Base-by-base conservation (phyloP, 2,888 invertebrate species). In the Priocnemis perturbator region DNA sequence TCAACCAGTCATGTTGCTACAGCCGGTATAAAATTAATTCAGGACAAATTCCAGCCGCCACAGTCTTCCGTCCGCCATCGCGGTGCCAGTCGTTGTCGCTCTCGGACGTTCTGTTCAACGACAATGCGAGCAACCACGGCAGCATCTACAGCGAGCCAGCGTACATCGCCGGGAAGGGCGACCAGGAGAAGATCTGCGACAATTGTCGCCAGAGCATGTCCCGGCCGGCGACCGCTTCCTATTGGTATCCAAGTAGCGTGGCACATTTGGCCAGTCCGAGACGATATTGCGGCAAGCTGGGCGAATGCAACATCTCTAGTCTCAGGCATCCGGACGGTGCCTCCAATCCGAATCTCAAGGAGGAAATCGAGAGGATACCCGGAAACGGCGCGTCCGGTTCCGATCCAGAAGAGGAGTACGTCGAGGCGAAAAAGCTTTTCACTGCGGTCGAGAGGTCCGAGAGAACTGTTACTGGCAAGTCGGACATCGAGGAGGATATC, bases 321-420 rank as follows among this genome's bases (percentile, higher is more conserved):
- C 89, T 97, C 62, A 92, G 96, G 74, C 96, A 96, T 90, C 97
- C 97, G 4, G 97, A 97, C 84, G 97, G 97, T 57, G 97, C 97
- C 60, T 97, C 97, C 23, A 97, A 97, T 91, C 97, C 97, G 19
- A 96, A 97, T 90, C 91, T 97, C 82, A 92, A 93, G 66, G 94
- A 94, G 87, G 93, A 93, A 88, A 88, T 89, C 63, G 91, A 91
- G 80, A 91, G 93, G 83, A 88, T 92, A 76, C 92, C 93, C 0
- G 93, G 93, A 15, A 93, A 91, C 71, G 93, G 93, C 4, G 92
- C 93, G 11, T 91, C 92, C n/a, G 90, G 88, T 69, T 91, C 91
- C n/a, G 93, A 93, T 87, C 90, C 91, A 67, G 92, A 93, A 61
- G 89, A 88, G 68, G 88, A 89, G 72, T 89, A 89, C 73, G 79